phyloP scores from a whole-genome alignment of 2,797 vertebrate species.

The Acipenser transmontanus region DNA sequence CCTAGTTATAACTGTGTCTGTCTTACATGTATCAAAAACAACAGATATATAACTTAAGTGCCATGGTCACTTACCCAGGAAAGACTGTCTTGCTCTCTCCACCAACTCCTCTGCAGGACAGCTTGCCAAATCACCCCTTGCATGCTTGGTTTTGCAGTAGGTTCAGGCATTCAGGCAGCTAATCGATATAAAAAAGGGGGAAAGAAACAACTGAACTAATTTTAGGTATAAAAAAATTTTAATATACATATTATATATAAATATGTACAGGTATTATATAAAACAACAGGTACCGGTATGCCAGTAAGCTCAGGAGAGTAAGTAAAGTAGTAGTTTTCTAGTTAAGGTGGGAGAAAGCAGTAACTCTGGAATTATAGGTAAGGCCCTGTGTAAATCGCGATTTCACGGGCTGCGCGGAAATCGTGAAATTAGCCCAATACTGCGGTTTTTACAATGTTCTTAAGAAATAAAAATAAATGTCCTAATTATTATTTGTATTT shows the following conservation, averaged over 20 bases:
- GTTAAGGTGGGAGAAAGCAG: too few species aligned
- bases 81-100: slow-evolving; percentile 85
- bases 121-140: slow-evolving; percentile 91
- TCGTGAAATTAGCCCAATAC: too few species aligned
- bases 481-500: too few species aligned
- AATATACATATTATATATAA: background rate
- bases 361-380: too few species aligned
- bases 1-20: background rate
- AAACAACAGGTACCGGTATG: too few species aligned
- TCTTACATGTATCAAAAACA: background rate
- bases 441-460: too few species aligned
- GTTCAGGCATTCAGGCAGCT: slow-evolving; percentile 89
- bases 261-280: background rate
- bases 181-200: slow-evolving; percentile 21
- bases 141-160: slow-evolving; percentile 97
- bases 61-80: slow-evolving; percentile 75
- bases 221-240: background rate
- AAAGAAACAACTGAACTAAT: background rate
- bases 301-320: background rate
- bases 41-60: background rate
- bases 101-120: slow-evolving; percentile 85
- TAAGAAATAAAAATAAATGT: too few species aligned
- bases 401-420: too few species aligned
- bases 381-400: too few species aligned
- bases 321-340: background rate